These are phyloP conservation scores for Mythimna vitellina DNA, from an alignment of 2,888 invertebrate species.

Conservation along the genomic window DNA sequence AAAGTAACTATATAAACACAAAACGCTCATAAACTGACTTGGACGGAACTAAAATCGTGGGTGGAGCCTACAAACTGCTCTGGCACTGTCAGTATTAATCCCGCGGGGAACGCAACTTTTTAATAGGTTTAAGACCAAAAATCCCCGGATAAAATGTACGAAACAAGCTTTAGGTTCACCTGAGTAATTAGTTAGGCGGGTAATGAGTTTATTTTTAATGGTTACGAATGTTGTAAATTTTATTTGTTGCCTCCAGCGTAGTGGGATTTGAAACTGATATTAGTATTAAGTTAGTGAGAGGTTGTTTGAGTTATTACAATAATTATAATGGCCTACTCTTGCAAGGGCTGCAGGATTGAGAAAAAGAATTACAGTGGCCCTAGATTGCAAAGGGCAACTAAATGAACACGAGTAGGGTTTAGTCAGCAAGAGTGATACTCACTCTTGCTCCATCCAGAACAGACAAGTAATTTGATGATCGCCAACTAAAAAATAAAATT, in stretches of 20 bases:
- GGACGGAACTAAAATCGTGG: slow-evolving; percentile 62
- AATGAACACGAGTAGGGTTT: too few species aligned
- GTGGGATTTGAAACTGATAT: slow-evolving; percentile 38
- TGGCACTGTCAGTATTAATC: slow-evolving; percentile 47
- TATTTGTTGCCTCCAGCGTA: slow-evolving; percentile 29
- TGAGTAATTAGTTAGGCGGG: slow-evolving; percentile 57
- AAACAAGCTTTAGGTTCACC: slow-evolving; percentile 63
- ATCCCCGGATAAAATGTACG: slow-evolving; percentile 53
- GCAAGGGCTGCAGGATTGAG: too few species aligned
- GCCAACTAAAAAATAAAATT: too few species aligned
- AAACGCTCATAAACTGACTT: slow-evolving; percentile 61
- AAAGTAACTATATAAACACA: slow-evolving; percentile 55
- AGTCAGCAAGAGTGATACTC: too few species aligned
- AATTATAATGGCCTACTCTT: neutral
- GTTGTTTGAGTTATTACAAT: neutral
- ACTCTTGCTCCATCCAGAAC: too few species aligned
- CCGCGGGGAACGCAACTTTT: slow-evolving; percentile 62
- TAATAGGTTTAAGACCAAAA: slow-evolving; percentile 66
- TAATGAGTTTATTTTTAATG: slow-evolving; percentile 58
- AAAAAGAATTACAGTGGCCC: too few species aligned
- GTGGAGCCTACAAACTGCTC: slow-evolving; percentile 55
- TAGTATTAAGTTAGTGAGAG: slow-evolving; percentile 23
- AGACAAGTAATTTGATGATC: too few species aligned
- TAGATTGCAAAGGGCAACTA: too few species aligned
- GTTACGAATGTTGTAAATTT: slow-evolving; percentile 46